Base-by-base conservation (phyloP, 2,797 vertebrate species). In the Myotis daubentonii region DNA sequence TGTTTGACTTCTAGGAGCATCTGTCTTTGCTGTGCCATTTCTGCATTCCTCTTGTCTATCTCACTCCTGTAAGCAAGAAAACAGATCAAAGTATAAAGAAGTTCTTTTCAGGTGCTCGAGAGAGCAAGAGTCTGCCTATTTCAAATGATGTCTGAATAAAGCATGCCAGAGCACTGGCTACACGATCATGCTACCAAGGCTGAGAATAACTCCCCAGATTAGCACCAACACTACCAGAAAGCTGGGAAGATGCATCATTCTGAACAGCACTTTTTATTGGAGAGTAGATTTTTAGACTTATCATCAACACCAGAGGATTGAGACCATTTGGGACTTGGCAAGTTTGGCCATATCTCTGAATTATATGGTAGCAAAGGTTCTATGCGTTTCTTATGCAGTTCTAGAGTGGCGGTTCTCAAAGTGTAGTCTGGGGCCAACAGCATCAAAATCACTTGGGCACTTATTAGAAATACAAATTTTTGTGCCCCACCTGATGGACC, bases 51-150 rank as follows among this genome's bases (percentile, higher is more conserved):
- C 70, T 62, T 80, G 55, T 57, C 72, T 80, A 22, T 4, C 84
- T 90, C 66, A 75, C 30, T 71, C 36, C 70, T 57, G 23, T 80
- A 87, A 94, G 62, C 70, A 96, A 91, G 74, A 72, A 79, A 71
- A 72, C 33, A 93, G 81, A 90, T 72, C 74, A 87, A 68, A 82
- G 68, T 51, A 38, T 11, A 65, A 62, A 76, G 75, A 75, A 44
- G 22, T 78, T 89, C 41, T 83, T 88, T 89, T 78, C 60, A 76
- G 55, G 33, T 87, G 62, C 66, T 84, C 0, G 1, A 80, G 55
- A 95, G 87, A 89, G 3, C n/a, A 84, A 33, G 36, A 87, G 33
- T 36, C 74, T 82, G 33, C 62, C 57, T 47, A 36, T 87, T 95
- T 92, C 74, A 75, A 91, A 95, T 60, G 80, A 78, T 87, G 44